These are phyloP conservation scores for Drosophila fulvimacula DNA, from an alignment of 2,888 invertebrate species.

Conservation along the genomic window DNA sequence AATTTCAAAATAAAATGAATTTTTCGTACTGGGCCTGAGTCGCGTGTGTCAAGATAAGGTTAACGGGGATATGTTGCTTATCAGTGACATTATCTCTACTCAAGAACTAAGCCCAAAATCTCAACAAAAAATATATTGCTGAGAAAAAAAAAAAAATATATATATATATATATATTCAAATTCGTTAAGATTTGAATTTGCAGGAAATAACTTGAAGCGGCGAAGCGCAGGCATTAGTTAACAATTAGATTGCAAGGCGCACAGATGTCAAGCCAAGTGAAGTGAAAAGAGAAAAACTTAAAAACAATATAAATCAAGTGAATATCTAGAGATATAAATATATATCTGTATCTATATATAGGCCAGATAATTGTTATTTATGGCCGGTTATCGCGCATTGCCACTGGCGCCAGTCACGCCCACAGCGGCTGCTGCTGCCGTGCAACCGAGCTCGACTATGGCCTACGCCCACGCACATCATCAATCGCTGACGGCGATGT, in stretches of 20 bases:
- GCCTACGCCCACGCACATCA: conserved; percentile 61
- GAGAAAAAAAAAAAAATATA: conserved; percentile 34
- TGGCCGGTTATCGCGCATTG: conserved; percentile 82
- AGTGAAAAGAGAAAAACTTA: conserved; percentile 3
- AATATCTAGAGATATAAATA: conserved; percentile 1
- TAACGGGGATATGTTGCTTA: conserved; percentile 48
- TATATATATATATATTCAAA: conserved; percentile 59
- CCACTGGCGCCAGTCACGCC: conserved; percentile 81
- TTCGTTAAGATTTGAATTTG: conserved; percentile 61
- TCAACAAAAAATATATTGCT: conserved; percentile 51
- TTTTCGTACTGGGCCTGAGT: conserved; percentile 8
- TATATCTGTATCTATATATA: not conserved
- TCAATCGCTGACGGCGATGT: conserved; percentile 83
- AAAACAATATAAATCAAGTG: conserved; percentile 10
- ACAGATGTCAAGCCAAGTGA: conserved; percentile 47
- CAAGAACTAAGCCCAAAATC: conserved; percentile 68
- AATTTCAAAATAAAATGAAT: conserved; percentile 2
- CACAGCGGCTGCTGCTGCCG: conserved; percentile 73
- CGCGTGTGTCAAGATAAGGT: conserved; percentile 57
- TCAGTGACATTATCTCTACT: conserved; percentile 77
- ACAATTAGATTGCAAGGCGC: conserved; percentile 51
- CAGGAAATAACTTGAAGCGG: conserved; percentile 53
- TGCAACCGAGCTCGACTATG: conserved; percentile 79
- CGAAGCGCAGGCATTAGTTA: conserved; percentile 52
- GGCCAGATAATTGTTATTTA: conserved; percentile 25